Conservation (phyloP, 2,113 vertebrate genomes). For the Cheilinus undulatus region DNA sequence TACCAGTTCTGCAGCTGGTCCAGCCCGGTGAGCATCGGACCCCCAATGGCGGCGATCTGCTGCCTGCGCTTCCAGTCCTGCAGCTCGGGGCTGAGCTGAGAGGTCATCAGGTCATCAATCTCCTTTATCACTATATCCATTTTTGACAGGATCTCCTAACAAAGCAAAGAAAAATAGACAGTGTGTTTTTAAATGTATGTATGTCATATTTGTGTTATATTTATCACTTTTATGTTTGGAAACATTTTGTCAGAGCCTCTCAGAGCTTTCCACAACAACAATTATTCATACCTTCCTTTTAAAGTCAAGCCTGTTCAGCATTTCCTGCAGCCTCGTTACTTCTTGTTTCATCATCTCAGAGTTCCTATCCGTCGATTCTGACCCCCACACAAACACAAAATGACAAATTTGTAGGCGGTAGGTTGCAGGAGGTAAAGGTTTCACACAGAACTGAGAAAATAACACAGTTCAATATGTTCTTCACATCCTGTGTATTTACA, state of each 20-base stretch:
- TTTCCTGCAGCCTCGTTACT: constrained; percentile 91
- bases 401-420: background rate
- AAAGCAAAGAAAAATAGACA: background rate
- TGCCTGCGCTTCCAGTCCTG: constrained; percentile 94
- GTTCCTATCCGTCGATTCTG: constrained; percentile 91
- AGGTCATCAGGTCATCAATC: constrained; percentile 89
- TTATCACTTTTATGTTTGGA: background rate
- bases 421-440: background rate
- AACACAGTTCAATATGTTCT: background rate
- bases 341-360: constrained; percentile 90
- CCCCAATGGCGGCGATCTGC: constrained; percentile 94
- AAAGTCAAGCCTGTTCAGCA: constrained; percentile 95
- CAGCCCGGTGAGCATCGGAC: constrained; percentile 90
- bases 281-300: constrained; percentile 89
- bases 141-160: constrained; percentile 91
- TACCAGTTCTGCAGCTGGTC: constrained; percentile 98
- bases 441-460: background rate
- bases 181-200: too few relatives aligned
- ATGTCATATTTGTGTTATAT: background rate
- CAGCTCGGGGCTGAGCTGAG: constrained; percentile 90
- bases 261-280: background rate
- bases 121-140: constrained; percentile 91
- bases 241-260: background rate
- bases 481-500: too few relatives aligned
- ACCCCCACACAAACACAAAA: constrained; percentile 33